Evolutionary conservation across 2,888 invertebrate species (phyloP).

Genomic region (Eudasyphora cyanicolor): DNA sequence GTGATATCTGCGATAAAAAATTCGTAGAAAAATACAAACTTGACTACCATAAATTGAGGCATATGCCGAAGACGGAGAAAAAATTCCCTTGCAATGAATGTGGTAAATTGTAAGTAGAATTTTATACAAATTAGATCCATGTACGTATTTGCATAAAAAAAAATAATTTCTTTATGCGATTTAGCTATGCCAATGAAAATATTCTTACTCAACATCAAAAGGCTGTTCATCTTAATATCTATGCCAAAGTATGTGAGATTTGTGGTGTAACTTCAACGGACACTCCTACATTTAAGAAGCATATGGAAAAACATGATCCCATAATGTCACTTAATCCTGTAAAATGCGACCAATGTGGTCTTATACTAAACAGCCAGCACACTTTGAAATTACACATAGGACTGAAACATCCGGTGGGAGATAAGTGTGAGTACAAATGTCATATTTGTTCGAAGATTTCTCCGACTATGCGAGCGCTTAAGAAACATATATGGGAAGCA

Average conservation of each 20-base stretch:
- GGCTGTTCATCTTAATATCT: conserved; percentile 73
- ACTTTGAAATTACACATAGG: conserved; percentile 76
- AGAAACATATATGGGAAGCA: conserved; percentile 74
- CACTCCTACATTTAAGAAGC: conserved; percentile 71
- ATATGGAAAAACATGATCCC: conserved; percentile 74
- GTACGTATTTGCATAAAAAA: background rate
- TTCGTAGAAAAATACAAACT: conserved; percentile 71
- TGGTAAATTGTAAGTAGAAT: conserved; percentile 58
- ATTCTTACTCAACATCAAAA: conserved; percentile 73
- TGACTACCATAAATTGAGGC: conserved; percentile 74
- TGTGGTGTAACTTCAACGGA: conserved; percentile 76
- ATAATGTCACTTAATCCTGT: conserved; percentile 69
- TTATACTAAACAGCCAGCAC: conserved; percentile 72
- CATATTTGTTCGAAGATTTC: conserved; percentile 73
- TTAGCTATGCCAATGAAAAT: conserved; percentile 73
- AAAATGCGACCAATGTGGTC: conserved; percentile 75
- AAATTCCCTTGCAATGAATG: conserved; percentile 73
- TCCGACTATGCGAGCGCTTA: conserved; percentile 72
- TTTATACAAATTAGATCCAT: background rate
- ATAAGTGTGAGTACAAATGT: conserved; percentile 72
- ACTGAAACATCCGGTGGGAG: conserved; percentile 72
- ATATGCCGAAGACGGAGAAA: conserved; percentile 75
- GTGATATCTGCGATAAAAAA: conserved; percentile 75
- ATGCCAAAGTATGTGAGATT: conserved; percentile 76
- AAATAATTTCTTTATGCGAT: background rate